Conservation (phyloP, 2,888 invertebrate genomes). For the Empis stercorea region DNA sequence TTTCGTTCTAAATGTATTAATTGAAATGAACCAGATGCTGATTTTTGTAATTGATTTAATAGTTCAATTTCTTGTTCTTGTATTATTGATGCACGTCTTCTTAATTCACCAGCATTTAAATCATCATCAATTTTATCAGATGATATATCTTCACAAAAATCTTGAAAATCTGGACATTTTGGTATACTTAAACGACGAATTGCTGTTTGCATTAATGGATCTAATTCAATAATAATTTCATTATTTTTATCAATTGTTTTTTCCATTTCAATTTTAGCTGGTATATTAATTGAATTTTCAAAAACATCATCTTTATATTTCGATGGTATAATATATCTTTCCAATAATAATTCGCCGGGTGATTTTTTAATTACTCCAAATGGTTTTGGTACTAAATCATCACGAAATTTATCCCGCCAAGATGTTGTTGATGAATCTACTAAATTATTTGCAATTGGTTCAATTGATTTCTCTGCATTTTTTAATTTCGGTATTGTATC, state of each 20-base stretch:
- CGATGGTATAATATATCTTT: slow-evolving; percentile 56
- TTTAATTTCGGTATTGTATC: too few relatives aligned
- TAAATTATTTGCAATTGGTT: neutral
- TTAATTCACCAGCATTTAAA: slow-evolving; percentile 40
- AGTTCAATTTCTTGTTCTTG: slow-evolving; percentile 40
- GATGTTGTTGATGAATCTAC: neutral
- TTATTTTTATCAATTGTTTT: slow-evolving; percentile 14
- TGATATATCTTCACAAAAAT: slow-evolving; percentile 42
- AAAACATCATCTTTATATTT: slow-evolving; percentile 26
- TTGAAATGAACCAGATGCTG: slow-evolving; percentile 28
- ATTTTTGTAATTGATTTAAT: slow-evolving; percentile 31
- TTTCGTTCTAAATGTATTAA: slow-evolving; percentile 30
- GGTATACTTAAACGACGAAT: slow-evolving; percentile 30
- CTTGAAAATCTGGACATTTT: slow-evolving; percentile 40
- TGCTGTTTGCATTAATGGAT: slow-evolving; percentile 25
- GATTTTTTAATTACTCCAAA: slow-evolving; percentile 41
- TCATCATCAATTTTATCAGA: slow-evolving; percentile 41
- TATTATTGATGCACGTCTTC: slow-evolving; percentile 38
- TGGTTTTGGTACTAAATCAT: slow-evolving; percentile 35
- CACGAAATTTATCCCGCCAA: slow-evolving; percentile 53
- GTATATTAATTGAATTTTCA: slow-evolving; percentile 4
- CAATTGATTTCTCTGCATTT: neutral
- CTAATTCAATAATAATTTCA: slow-evolving; percentile 23
- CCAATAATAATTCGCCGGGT: slow-evolving; percentile 59
- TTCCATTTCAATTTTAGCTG: slow-evolving; percentile 13